Evolutionary conservation across 2,797 vertebrate genomes (phyloP).

Genomic region (Scolopax rusticola): DNA sequence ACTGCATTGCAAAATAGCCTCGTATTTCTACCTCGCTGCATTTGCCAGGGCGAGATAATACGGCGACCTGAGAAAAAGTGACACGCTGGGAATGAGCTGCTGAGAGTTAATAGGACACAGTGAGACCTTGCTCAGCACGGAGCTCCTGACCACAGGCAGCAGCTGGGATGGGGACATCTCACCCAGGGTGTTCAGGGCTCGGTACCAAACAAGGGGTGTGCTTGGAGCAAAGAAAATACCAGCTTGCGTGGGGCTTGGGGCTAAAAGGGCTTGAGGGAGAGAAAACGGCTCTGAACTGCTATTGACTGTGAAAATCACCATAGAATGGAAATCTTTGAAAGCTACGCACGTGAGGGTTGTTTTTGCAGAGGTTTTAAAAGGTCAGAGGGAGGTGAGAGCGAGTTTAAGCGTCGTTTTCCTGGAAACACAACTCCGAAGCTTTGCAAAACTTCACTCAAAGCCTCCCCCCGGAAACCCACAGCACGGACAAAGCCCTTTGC

Average conservation of each 20-base stretch:
- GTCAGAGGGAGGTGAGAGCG: conserved; percentile 1
- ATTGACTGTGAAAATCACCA: neutral
- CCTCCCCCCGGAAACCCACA: neutral
- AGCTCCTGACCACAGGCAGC: neutral
- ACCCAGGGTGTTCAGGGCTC: neutral
- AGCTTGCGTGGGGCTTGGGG: rapidly evolving
- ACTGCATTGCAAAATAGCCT: conserved; percentile 61
- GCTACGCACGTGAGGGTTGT: neutral
- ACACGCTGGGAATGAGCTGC: conserved; percentile 46
- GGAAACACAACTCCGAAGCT: neutral
- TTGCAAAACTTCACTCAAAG: neutral
- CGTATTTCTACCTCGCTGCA: conserved; percentile 62
- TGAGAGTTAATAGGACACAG: conserved; percentile 15
- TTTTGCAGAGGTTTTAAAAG: conserved; percentile 28
- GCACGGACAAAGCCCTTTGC: rapidly evolving
- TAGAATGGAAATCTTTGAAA: neutral
- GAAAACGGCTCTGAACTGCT: neutral
- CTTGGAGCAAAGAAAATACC: neutral
- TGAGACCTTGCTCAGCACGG: conserved; percentile 27
- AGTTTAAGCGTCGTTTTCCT: neutral
- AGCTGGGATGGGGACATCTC: rapidly evolving
- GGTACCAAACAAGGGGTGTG: rapidly evolving
- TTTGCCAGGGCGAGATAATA: conserved; percentile 74
- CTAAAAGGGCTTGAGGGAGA: neutral
- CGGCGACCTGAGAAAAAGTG: conserved; percentile 53